Evolutionary conservation across 1,140 invertebrate genomes (phyloP), one percentile per base, ranked within the genome.

Genomic region (Lepidotrigona ventralis): DNA sequence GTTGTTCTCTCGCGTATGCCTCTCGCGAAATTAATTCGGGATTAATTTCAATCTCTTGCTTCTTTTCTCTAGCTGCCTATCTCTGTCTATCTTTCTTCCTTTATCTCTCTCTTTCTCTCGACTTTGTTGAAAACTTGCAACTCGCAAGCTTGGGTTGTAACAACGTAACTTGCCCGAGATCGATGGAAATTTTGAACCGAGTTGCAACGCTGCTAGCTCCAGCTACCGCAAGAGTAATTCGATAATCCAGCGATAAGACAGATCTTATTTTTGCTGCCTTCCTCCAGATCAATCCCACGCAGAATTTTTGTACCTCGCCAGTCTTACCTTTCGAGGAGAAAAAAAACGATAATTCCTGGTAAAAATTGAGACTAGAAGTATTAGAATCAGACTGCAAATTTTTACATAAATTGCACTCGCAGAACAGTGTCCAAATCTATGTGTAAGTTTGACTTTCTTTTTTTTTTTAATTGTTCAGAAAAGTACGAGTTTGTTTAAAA

Each of bases 41-140:
- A 66, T 73, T 85, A 78, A 83, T 60, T 56, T 39, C 29, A 21
- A 72, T 60, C 29, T 1, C 64, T 39, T n/a, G 19, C 4, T n/a
- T 46, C 6, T 71, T 39, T n/a, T 26, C 4, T n/a, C 23, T 8
- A 6, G 9, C 39, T 46, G 9, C 9, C 39, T 46, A 8, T 46
- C 39, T 46, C 33, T 39, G 0, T 39, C 39, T 46, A 46, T 46
- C 39, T 46, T 0, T 46, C 39, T 46, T 39, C 4, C 39, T 39
- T 39, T 6, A 6, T 39, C 39, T 39, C 39, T 39, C 5, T 46
- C 8, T 46, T 0, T 46, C 39, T 46, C 39, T 46, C 39, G 39
- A 9, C 39, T 46, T 46, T 46, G 39, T 46, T 46, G 39, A 8
- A 46, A 46, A 46, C 6, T 46, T 46, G 39, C 39, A 46, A 46